Evolutionary conservation across 2,797 vertebrate species (phyloP).

Genomic region (Neopelma chrysocephalum): DNA sequence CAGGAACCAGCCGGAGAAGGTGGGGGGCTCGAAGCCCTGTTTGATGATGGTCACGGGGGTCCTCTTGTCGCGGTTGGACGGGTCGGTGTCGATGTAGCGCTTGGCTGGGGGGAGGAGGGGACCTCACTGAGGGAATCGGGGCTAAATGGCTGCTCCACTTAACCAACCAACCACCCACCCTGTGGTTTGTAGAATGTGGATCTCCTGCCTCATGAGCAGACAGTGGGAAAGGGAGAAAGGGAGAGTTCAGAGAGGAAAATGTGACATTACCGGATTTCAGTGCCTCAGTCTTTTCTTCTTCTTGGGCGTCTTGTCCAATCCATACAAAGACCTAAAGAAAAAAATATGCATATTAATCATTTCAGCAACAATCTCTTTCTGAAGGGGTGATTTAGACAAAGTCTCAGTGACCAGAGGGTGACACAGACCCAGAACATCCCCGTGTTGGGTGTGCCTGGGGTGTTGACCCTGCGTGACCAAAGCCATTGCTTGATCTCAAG

Average conservation of each 20-base stretch:
- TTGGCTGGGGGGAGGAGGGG: constrained; percentile 74
- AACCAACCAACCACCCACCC: too few relatives aligned
- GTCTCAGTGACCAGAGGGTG: not conserved
- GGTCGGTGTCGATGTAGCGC: constrained; percentile 92
- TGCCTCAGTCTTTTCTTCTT: constrained; percentile 94
- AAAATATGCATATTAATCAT: not conserved
- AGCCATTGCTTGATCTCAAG: not conserved
- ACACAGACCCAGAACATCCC: not conserved
- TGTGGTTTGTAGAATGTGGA: not conserved
- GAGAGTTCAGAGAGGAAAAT: not conserved
- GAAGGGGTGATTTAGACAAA: not conserved
- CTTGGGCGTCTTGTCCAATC: constrained; percentile 95
- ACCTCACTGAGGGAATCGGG: not conserved
- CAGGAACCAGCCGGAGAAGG: constrained; percentile 97
- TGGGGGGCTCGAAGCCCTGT: constrained; percentile 91
- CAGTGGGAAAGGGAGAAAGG: not conserved
- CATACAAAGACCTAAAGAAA: constrained; percentile 91
- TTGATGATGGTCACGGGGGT: constrained; percentile 88
- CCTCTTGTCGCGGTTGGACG: constrained; percentile 86
- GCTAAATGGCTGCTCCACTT: not conserved
- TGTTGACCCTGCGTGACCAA: not conserved
- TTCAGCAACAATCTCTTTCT: not conserved
- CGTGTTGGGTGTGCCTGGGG: accelerated
- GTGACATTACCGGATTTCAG: constrained; percentile 85
- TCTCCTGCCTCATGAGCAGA: not conserved